A percentile compares a stretch with the other conserved stretches of the same genome.
Conservation (phyloP, 2,888 invertebrate species). For the Pomacea canaliculata region DNA sequence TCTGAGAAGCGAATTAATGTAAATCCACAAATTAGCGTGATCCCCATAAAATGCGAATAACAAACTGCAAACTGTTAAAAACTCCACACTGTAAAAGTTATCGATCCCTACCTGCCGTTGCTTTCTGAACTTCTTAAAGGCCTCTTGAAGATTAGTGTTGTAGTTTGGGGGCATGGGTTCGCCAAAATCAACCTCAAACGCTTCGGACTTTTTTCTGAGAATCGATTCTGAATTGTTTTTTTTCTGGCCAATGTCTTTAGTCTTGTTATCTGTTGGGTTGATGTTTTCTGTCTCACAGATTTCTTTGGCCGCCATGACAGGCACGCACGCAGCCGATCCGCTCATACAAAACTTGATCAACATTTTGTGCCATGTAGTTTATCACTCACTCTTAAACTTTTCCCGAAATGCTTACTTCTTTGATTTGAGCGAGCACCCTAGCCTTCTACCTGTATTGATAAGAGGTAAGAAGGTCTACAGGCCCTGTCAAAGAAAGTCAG, state of each 20-base stretch:
- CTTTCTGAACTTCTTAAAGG: slow-evolving; percentile 35
- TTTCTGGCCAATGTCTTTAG: not conserved
- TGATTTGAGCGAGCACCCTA: not conserved
- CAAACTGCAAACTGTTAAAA: too few species aligned
- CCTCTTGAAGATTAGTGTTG: slow-evolving; percentile 32
- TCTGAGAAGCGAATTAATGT: too few species aligned
- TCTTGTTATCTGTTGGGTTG: not conserved
- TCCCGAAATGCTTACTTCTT: not conserved
- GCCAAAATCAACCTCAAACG: slow-evolving; percentile 33
- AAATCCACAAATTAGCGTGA: too few species aligned
- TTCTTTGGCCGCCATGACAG: slow-evolving; percentile 25
- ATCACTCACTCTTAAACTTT: slow-evolving; percentile 7
- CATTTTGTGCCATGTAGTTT: slow-evolving; percentile 15
- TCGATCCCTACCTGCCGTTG: slow-evolving; percentile 37
- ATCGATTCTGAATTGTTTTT: slow-evolving; percentile 6
- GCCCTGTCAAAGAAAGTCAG: not conserved
- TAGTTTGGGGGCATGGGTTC: slow-evolving; percentile 18
- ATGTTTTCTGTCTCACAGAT: not conserved
- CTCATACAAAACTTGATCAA: slow-evolving; percentile 5
- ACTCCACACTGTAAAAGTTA: too few species aligned
- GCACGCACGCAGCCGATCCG: not conserved
- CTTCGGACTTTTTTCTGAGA: slow-evolving; percentile 13
- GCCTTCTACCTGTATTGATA: not conserved
- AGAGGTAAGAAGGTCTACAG: not conserved
- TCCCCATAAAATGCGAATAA: too few species aligned